These are phyloP conservation scores for Vidua chalybeata DNA, from an alignment of 2,113 vertebrate genomes.

Conservation along the genomic window DNA sequence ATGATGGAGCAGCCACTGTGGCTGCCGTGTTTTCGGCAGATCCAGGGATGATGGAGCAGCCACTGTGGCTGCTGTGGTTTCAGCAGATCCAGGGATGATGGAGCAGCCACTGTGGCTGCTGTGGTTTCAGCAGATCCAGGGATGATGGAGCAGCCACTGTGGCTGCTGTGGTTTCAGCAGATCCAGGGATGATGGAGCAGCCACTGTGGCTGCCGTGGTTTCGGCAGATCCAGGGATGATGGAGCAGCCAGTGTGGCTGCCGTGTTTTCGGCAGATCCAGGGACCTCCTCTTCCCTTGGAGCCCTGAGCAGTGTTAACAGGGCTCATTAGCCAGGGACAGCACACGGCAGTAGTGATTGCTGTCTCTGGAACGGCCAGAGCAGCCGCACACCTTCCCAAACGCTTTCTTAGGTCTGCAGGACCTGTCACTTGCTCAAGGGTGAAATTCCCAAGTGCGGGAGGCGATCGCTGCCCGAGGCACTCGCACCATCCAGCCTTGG, in stretches of 20 bases:
- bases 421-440: background rate
- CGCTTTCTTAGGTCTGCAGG: rapidly evolving
- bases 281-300: background rate
- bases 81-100: too few relatives aligned
- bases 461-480: background rate
- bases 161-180: rapidly evolving
- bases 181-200: background rate
- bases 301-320: rapidly evolving
- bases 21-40: rapidly evolving
- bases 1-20: background rate
- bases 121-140: background rate
- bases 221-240: too few relatives aligned
- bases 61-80: too few relatives aligned
- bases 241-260: too few relatives aligned
- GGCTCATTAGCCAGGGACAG: background rate
- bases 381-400: too few relatives aligned
- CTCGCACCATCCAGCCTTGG: background rate
- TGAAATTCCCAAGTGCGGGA: rapidly evolving
- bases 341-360: rapidly evolving
- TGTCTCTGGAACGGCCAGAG: background rate
- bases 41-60: background rate
- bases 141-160: background rate
- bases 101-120: too few relatives aligned
- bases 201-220: too few relatives aligned
- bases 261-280: background rate